Evolutionary conservation across 2,888 invertebrate species (phyloP), one percentile per base, ranked within the genome.

Genomic region (Panopea generosa): DNA sequence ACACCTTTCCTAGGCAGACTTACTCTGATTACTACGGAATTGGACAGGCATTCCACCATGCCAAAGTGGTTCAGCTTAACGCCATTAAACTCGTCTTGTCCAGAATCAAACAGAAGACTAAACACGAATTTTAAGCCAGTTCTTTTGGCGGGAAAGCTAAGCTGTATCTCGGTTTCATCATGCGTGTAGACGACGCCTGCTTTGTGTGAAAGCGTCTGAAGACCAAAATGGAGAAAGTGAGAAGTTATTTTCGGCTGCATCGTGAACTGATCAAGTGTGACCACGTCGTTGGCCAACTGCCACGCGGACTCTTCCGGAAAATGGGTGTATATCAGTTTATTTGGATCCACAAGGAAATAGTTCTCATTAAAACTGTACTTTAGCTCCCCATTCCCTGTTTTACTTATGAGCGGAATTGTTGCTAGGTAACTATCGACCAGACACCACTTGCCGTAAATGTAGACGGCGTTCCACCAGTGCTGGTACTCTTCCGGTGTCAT

Each of bases 401-500:
- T 76, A 53, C 66, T 79, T 43, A 74, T 73, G 40, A 83, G 67
- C 2, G 81, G 77, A 24, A 81, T 81, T 40, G 77, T 77, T 43
- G 81, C 81, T 27, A 81, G 67, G 72, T 81, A 81, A 14, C 77
- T 75, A 62, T 85, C 85, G 2, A 85, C 78, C 4, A 84, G 69
- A 33, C 81, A 78, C 85, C 85, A 85, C 26, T 72, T 67, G 2
- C 84, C 84, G 52, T 84, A 77, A 16, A 85, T 65, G 27, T 75
- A 73, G 11, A 85, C 80, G 38, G 77, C 83, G 62, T 85, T 85
- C 85, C 85, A 85, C 65, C 84, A 84, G 59, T 85, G 85, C 26
- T 84, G 84, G 62, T 78, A 83, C 16, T 84, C 84, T 29, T 84
- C 84, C 1, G 82, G 75, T 2, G 70, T 76, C 55, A 85, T 72